Base-by-base conservation (phyloP, 2,888 invertebrate species). In the Epirrhoe alternata region DNA sequence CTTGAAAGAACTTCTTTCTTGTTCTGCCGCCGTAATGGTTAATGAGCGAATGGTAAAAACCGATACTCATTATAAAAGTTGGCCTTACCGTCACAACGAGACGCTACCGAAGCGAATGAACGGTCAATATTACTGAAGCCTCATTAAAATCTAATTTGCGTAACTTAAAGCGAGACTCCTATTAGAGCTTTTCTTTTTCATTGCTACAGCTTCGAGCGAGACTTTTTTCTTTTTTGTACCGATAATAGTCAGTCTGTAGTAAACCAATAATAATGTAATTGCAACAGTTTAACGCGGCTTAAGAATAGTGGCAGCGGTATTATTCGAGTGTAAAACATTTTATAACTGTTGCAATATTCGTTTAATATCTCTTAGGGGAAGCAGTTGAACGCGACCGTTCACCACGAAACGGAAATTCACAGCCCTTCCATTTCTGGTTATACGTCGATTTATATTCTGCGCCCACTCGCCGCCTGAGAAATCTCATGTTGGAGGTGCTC, bases 401-500 rank as follows among this genome's bases (percentile, higher is more conserved):
- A 87, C 90, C 89, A 80, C 89, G 83, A 84, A 86, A 82, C 87
- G 87, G 90, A 88, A 88, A 90, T 91, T 90, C 89, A 86, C 88
- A 88, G 88, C 86, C 88, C 88, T 91, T 89, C 89, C 87, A 89
- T 89, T 90, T 88, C 90, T 90, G 88, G 91, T 92, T 93, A 93
- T 93, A 88, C 88, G 91, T 86, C 92, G 91, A 93, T 93, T 92
- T 93, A 93, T 93, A 92, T 93, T 93, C 92, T 88, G 90, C 87
- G 89, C 92, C 91, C 90, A 92, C 91, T 92, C 92, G 90, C 91
- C 89, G 92, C 85, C 92, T 89, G 88, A 92, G 91, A 92, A 92
- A 93, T 93, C 92, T 93, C 90, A 90, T 92, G 93, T 92, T 89
- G 90, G 88, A 90, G 92, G 92, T 92, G 93, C 93, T 93, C 93